Conservation (phyloP, 2,888 invertebrate species). For the Idaea aversata region DNA sequence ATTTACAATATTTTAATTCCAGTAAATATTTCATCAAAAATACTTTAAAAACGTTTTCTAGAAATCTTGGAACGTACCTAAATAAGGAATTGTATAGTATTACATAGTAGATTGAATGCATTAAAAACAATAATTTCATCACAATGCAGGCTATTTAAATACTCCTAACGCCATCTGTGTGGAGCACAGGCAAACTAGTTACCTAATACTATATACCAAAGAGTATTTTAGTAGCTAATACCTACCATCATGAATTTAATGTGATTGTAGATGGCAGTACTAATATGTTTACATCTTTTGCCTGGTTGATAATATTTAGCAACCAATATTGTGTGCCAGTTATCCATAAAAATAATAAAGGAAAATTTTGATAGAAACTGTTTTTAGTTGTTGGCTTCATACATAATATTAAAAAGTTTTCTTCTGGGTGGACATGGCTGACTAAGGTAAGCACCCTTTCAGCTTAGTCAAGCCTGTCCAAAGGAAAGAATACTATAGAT, state of each 20-base stretch:
- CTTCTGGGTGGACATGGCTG: no score
- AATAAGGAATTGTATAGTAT: background rate
- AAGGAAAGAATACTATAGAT: no score
- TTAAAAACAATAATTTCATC: background rate
- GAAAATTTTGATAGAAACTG: no score
- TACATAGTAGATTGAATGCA: background rate
- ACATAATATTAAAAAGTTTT: no score
- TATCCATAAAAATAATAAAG: no score
- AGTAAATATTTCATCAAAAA: constrained; percentile 2
- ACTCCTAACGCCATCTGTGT: constrained; percentile 38
- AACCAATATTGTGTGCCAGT: no score
- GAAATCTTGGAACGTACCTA: background rate
- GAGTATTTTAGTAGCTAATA: no score
- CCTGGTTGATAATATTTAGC: no score
- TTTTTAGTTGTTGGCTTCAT: no score
- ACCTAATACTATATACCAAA: no score
- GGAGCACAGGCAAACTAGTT: constrained; percentile 13
- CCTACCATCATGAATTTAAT: background rate
- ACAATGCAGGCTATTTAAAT: constrained; percentile 6
- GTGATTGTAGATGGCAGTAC: constrained; percentile 33
- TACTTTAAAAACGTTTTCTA: background rate
- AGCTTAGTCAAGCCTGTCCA: no score
- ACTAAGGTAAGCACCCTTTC: no score
- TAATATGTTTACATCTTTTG: background rate
- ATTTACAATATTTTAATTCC: constrained; percentile 6